Conservation (phyloP, 2,888 invertebrate genomes). For the Ganaspis brasiliensis region DNA sequence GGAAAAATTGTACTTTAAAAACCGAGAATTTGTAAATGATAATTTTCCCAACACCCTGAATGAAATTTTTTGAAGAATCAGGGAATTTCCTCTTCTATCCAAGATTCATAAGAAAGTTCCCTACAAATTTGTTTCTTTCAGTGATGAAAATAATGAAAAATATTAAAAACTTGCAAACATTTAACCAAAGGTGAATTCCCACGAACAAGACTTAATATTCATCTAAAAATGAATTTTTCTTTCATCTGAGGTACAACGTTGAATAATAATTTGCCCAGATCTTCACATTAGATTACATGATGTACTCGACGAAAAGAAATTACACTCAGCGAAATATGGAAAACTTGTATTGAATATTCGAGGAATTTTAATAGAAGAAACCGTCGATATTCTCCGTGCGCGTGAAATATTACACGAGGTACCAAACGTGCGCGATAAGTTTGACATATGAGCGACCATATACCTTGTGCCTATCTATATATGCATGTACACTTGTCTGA, state of each 20-base stretch:
- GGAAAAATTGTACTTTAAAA: no score
- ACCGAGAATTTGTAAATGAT: no score
- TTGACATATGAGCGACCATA: slow-evolving; percentile 36
- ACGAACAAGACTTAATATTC: no score
- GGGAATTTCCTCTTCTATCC: no score
- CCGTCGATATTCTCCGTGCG: slow-evolving; percentile 1
- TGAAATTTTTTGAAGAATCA: no score
- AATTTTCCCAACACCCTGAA: no score
- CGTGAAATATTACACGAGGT: slow-evolving; percentile 36
- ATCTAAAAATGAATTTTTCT: not conserved
- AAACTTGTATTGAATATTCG: slow-evolving; percentile 11
- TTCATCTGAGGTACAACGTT: not conserved
- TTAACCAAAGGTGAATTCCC: no score
- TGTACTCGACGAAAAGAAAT: not conserved
- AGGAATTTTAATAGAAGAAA: slow-evolving; percentile 22
- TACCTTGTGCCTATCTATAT: slow-evolving; percentile 6
- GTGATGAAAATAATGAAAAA: no score
- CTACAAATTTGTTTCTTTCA: no score
- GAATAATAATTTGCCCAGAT: not conserved
- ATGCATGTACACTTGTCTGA: slow-evolving; percentile 17
- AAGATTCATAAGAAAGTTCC: no score
- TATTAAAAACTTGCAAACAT: no score
- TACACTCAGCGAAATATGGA: slow-evolving; percentile 5
- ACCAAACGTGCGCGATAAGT: slow-evolving; percentile 35
- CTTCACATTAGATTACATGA: not conserved